These are phyloP conservation scores for Seladonia tumulorum DNA, from an alignment of 2,888 invertebrate genomes.

Conservation along the genomic window DNA sequence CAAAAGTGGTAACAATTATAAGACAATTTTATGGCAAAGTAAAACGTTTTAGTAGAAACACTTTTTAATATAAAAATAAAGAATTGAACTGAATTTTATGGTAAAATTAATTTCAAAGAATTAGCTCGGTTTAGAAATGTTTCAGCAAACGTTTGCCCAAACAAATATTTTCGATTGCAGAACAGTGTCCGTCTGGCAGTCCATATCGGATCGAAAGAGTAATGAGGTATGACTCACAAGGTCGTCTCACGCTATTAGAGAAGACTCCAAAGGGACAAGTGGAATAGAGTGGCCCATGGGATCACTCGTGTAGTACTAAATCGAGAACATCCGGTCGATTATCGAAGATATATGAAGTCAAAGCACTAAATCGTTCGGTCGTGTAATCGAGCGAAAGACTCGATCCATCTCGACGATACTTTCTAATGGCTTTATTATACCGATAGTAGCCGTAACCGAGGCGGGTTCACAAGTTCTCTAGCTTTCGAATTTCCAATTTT, in stretches of 20 bases:
- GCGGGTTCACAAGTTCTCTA: no score
- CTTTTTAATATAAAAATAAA: neutral
- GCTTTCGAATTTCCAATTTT: no score
- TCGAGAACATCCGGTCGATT: constrained; percentile 77
- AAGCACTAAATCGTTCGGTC: constrained; percentile 59
- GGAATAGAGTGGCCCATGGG: constrained; percentile 76
- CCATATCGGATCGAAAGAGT: constrained; percentile 55
- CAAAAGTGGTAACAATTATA: no score
- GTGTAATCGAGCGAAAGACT: constrained; percentile 59
- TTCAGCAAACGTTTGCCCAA: neutral
- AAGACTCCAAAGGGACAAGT: constrained; percentile 70
- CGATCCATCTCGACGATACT: neutral
- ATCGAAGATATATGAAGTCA: constrained; percentile 74
- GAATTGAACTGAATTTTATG: neutral
- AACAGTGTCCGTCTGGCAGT: constrained; percentile 12
- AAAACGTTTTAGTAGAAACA: no score
- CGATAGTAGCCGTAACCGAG: neutral
- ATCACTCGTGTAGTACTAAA: constrained; percentile 73
- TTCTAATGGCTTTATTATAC: neutral
- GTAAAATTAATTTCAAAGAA: neutral
- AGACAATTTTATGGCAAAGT: no score
- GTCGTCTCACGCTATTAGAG: constrained; percentile 68
- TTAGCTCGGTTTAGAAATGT: neutral
- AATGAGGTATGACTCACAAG: constrained; percentile 69
- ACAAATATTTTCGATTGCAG: neutral